A percentile compares a stretch with the other conserved stretches of the same genome.
These are phyloP conservation scores for Calypte anna DNA, from an alignment of 2,113 vertebrate species.

Conservation along the genomic window DNA sequence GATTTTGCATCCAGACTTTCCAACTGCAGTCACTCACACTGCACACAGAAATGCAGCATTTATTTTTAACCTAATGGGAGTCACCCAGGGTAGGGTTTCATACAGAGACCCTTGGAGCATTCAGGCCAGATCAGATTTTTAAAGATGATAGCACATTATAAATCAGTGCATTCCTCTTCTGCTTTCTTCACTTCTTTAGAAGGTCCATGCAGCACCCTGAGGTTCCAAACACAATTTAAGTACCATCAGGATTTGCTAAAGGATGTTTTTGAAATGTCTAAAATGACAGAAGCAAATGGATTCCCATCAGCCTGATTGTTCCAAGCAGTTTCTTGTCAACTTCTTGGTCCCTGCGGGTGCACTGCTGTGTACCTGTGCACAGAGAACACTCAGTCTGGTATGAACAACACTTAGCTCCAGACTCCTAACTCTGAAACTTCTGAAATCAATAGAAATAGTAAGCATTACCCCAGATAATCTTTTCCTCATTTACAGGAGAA, in stretches of 20 bases:
- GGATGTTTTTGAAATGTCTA: neutral
- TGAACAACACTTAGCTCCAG: neutral
- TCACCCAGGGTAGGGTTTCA: slow-evolving; percentile 12
- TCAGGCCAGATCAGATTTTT: neutral
- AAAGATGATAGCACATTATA: neutral
- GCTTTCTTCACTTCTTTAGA: neutral
- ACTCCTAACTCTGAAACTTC: neutral
- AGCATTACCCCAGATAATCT: neutral
- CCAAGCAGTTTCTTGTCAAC: neutral
- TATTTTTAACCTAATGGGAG: slow-evolving; percentile 46
- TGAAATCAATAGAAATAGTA: neutral
- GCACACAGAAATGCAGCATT: neutral
- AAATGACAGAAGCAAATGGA: neutral
- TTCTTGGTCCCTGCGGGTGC: neutral
- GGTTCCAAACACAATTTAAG: neutral
- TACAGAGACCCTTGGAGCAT: neutral
- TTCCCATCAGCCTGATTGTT: neutral
- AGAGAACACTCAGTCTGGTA: neutral
- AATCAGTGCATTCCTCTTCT: neutral
- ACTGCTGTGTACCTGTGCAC: neutral
- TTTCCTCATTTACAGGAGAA: neutral
- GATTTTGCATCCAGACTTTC: neutral
- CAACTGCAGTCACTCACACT: neutral
- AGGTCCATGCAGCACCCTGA: neutral
- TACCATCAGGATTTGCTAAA: neutral